phyloP scores from a whole-genome alignment of 2,113 vertebrate genomes.

The Python bivittatus region DNA sequence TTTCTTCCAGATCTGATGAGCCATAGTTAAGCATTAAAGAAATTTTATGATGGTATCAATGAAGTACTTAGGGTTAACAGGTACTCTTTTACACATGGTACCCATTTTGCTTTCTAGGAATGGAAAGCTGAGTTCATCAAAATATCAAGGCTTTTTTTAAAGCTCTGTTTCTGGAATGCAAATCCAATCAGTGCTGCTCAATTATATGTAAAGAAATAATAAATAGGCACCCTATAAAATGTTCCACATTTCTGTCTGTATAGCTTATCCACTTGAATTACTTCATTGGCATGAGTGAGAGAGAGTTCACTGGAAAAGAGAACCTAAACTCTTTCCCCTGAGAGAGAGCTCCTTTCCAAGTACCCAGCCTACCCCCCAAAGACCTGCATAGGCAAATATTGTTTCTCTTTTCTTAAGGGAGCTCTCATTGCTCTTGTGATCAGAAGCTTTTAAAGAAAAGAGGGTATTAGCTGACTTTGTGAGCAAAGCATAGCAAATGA shows the following conservation, averaged over 20 bases:
- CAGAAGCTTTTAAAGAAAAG: background rate
- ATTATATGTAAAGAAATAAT: accelerated
- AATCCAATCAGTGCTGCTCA: background rate
- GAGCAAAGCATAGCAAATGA: background rate
- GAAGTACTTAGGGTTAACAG: conserved; percentile 55
- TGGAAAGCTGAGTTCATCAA: accelerated
- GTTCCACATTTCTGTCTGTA: background rate
- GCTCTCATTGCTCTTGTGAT: background rate
- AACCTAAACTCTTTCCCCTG: background rate
- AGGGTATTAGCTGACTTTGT: background rate
- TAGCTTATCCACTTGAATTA: background rate
- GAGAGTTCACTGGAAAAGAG: background rate
- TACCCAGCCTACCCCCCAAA: background rate
- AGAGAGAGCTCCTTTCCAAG: background rate
- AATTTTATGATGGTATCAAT: conserved; percentile 55
- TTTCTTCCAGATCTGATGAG: conserved; percentile 47
- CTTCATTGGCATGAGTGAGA: background rate
- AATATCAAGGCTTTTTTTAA: background rate
- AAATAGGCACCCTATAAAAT: background rate
- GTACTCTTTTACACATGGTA: conserved; percentile 29
- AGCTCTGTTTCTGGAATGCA: conserved; percentile 3
- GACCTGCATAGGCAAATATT: background rate
- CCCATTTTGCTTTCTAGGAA: conserved; percentile 57
- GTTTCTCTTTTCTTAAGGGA: no score
- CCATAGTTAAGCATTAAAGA: conserved; percentile 51